Evolutionary conservation across 2,797 vertebrate genomes (phyloP), one percentile per base, ranked within the genome.

Genomic region (Catharus ustulatus): DNA sequence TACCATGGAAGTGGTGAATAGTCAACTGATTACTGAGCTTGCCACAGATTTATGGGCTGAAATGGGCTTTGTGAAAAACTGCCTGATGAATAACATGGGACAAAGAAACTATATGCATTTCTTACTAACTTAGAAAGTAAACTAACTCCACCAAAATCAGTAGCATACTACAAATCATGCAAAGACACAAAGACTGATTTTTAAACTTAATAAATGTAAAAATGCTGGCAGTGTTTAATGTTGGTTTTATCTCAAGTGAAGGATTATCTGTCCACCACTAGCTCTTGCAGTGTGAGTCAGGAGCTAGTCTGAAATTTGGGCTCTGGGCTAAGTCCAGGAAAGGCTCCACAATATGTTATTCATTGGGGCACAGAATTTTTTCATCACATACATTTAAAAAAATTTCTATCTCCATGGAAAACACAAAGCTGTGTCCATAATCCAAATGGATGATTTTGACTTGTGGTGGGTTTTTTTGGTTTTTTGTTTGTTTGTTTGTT

Each of bases 271-370:
- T 84, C n/a, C 29, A 51, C 34, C 51, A 78, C 54, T 24, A 75
- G 24, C 6, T 77, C 72, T 77, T 77, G 73, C 27, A 43, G 16
- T 13, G 23, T 46, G 49, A 69, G 29, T 55, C 48, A 64, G 38
- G 55, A 68, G 54, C 40, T 64, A 72, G 61, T 71, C 75, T 95
- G 91, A 96, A 96, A 95, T 80, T 46, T 77, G 76, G 89, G 76
- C 74, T 81, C 45, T 52, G 61, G 46, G 22, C 27, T 57, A 34
- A 30, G 34, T 78, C 64, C 34, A 43, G 76, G 63, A 92, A 96
- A 91, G 48, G 27, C 24, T 51, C 24, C 14, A 42, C n/a, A 89
- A 66, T 18, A 20, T 89, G 51, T 66, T 51, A 46, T 48, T 71
- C 55, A 49, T 4, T 48, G 66, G 49, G 66, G 75, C 66, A 84